Percentiles rank a stretch among this genome's conserved stretches.
These are phyloP conservation scores for Vespertilio murinus DNA, from an alignment of 2,797 vertebrate species.

Conservation along the genomic window DNA sequence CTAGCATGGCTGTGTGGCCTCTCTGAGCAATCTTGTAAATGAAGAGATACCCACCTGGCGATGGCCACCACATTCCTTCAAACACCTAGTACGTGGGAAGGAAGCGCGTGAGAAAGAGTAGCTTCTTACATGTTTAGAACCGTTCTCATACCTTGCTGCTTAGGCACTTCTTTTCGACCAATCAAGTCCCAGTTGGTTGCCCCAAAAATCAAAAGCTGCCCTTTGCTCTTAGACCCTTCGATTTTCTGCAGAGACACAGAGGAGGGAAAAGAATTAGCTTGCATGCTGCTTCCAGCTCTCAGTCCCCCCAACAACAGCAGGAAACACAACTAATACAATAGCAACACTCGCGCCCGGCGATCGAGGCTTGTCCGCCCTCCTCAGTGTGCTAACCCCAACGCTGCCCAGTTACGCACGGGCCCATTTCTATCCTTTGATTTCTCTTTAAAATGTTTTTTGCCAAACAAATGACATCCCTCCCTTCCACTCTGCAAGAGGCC, in stretches of 20 bases:
- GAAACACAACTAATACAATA: not conserved
- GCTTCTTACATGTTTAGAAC: not conserved
- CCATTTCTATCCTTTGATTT: not conserved
- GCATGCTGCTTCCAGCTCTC: not conserved
- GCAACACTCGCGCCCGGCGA: accelerated
- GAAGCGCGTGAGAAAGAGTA: not conserved
- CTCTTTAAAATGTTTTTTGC: not conserved
- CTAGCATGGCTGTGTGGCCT: not conserved
- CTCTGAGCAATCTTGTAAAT: not conserved
- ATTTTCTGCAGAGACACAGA: slow-evolving; percentile 89
- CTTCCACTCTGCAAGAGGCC: not conserved
- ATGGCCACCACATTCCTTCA: accelerated
- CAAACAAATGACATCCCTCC: not conserved
- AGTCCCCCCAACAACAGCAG: not conserved
- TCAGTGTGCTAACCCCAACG: not conserved
- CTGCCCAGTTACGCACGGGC: not conserved
- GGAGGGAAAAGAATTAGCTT: slow-evolving; percentile 34
- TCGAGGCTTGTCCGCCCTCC: accelerated
- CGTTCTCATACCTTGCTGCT: slow-evolving; percentile 91
- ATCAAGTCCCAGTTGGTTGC: slow-evolving; percentile 99
- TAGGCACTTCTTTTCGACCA: slow-evolving; percentile 97
- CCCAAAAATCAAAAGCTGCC: slow-evolving; percentile 95
- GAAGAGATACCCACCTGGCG: not conserved
- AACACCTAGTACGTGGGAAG: not conserved
- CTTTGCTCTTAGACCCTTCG: slow-evolving; percentile 93